Base-by-base conservation (phyloP, 2,113 vertebrate genomes). In the Acrocephalus arundinaceus region DNA sequence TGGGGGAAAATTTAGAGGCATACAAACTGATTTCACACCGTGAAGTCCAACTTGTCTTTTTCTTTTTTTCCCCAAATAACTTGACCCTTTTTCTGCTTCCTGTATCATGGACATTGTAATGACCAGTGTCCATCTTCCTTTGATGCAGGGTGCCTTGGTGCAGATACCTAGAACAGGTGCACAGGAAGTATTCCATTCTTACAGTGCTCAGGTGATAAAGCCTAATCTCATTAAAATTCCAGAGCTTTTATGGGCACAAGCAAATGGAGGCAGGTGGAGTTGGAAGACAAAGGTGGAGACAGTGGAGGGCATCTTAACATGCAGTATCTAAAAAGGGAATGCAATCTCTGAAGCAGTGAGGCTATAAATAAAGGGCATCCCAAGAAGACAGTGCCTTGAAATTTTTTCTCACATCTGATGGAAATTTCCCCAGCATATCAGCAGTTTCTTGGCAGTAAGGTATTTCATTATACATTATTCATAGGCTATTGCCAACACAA, bases 381-480 rank as follows among this genome's bases (percentile, higher is more conserved):
- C 76, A 77, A 88, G 79, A 93, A 94, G 78, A 71, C 73, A 54
- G 62, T 28, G 76, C 79, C 93, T 93, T 91, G 87, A 94, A 75
- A 84, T 79, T 92, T 85, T 48, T 89, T 93, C 80, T 90, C 46
- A 27, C 54, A 89, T 87, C 78, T 41, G 79, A 85, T 73, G 66
- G 73, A 86, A 92, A 79, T 70, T 94, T 94, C 91, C 83, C 62
- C 59, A 79, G 80, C 61, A 66, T 80, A 90, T 86, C 85, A 93
- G 90, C 86, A 93, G 74, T 92, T 90, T 81, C 85, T 90, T 87
- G 81, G 68, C 88, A 90, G 62, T 78, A 88, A 87, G 73, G 82
- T 82, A 82, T 87, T 94, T 74, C 67, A 96, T 89, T 57, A 87
- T 95, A 65, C 92, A 79, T 96, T 94, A 97, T 96, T 96, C 82